phyloP scores from a whole-genome alignment of 1,140 invertebrate species.

The Drosophila grimshawi region DNA sequence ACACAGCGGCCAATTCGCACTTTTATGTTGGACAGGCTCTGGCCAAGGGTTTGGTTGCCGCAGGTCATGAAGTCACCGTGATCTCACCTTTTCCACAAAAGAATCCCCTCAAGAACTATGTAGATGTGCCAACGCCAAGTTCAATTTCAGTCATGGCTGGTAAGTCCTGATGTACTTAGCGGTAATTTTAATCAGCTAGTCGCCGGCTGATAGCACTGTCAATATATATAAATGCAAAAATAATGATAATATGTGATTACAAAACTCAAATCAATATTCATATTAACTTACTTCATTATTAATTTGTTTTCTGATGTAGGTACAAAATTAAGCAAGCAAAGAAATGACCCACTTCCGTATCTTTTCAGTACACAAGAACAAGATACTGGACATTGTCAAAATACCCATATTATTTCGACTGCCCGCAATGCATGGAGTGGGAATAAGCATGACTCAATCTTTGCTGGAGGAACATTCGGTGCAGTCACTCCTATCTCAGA shows the following conservation, averaged over 20 bases:
- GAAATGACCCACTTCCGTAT: background rate
- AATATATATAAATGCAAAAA: too few species aligned
- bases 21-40: constrained; percentile 85
- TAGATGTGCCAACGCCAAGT: constrained; percentile 66
- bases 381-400: constrained; percentile 32
- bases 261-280: too few species aligned
- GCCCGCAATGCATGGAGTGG: constrained; percentile 41
- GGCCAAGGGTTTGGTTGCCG: constrained; percentile 85
- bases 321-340: background rate
- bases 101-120: constrained; percentile 84
- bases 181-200: constrained; percentile 40
- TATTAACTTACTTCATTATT: too few species aligned
- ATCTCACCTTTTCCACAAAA: constrained; percentile 85
- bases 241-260: too few species aligned
- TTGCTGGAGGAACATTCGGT: constrained; percentile 55
- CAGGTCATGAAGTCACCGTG: constrained; percentile 86
- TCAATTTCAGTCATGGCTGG: constrained; percentile 48
- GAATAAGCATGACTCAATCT: constrained; percentile 42
- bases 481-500: constrained; percentile 46
- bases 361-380: constrained; percentile 27
- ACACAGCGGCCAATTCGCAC: constrained; percentile 86
- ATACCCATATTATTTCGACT: constrained; percentile 21
- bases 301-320: background rate
- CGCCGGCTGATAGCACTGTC: constrained; percentile 8
- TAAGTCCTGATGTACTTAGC: constrained; percentile 31